Evolutionary conservation across 2,888 invertebrate genomes (phyloP).

Genomic region (Drosophila barbarae): DNA sequence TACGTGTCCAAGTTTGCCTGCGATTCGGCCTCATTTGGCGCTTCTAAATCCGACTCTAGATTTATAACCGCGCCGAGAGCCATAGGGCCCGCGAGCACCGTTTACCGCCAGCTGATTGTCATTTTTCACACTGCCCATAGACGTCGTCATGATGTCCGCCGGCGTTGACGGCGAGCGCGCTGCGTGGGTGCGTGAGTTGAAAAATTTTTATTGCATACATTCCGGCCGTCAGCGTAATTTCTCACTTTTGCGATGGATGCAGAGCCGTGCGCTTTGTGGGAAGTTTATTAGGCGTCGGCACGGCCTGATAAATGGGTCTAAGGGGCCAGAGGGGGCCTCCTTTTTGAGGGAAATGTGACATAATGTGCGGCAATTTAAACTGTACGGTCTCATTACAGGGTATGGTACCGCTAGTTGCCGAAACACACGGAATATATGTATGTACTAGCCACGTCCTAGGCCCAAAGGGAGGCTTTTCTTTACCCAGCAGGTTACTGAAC

Average conservation of each 20-base stretch:
- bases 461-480: background rate
- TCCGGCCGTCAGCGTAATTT: constrained; percentile 71
- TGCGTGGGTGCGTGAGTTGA: constrained; percentile 55
- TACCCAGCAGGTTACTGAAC: constrained; percentile 51
- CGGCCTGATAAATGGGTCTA: constrained; percentile 42
- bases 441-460: background rate
- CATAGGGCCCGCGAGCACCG: constrained; percentile 8
- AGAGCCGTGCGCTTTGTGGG: constrained; percentile 47
- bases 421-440: background rate
- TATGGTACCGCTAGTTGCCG: constrained; percentile 11
- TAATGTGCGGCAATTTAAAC: constrained; percentile 13
- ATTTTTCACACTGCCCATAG: constrained; percentile 61
- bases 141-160: constrained; percentile 37
- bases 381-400: constrained; percentile 10
- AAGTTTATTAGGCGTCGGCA: constrained; percentile 66
- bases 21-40: constrained; percentile 54
- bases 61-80: constrained; percentile 55
- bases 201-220: constrained; percentile 76
- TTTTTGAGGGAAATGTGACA: constrained; percentile 5
- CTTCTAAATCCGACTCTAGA: constrained; percentile 55
- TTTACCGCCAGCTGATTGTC: constrained; percentile 43
- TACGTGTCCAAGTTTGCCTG: constrained; percentile 2
- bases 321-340: background rate
- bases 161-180: constrained; percentile 18
- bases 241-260: constrained; percentile 57